A percentile compares a stretch with the other conserved stretches of the same genome.
These are phyloP conservation scores for Ptilorrhoa leucosticta DNA, from an alignment of 2,113 vertebrate species.

Conservation along the genomic window DNA sequence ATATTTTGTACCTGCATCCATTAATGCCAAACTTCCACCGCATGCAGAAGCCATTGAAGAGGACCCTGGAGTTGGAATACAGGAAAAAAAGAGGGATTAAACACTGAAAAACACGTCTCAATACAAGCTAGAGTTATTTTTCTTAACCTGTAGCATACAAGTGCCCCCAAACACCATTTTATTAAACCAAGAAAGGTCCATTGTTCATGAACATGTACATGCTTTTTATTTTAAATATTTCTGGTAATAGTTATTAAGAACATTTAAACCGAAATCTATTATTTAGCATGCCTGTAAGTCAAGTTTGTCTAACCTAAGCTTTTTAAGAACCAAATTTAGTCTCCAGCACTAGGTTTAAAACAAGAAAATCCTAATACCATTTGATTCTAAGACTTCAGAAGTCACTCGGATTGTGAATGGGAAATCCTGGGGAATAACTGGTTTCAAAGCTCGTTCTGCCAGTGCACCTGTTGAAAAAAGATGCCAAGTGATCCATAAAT, in stretches of 20 bases:
- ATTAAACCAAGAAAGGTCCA: neutral
- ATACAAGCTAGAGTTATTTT: neutral
- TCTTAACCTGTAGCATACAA: neutral
- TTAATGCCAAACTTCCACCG: conserved; percentile 90
- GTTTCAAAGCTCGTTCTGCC: conserved; percentile 90
- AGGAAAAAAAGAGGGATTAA: neutral
- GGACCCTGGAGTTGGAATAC: conserved; percentile 75
- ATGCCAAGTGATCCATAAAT: neutral
- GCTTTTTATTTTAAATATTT: neutral
- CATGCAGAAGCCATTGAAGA: conserved; percentile 98
- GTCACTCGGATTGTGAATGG: conserved; percentile 96
- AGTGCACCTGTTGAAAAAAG: conserved; percentile 80
- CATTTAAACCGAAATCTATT: neutral
- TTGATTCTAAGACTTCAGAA: conserved; percentile 95
- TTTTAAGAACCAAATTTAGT: neutral
- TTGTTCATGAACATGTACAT: neutral
- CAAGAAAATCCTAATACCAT: conserved; percentile 74
- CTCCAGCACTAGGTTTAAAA: neutral
- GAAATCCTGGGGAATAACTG: conserved; percentile 91
- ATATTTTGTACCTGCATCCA: conserved; percentile 89
- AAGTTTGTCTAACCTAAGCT: neutral
- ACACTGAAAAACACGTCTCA: neutral
- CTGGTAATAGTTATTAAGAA: neutral
- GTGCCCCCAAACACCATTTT: neutral
- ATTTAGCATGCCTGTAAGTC: neutral